These are phyloP conservation scores for Dicentrarchus labrax DNA, from an alignment of 2,113 vertebrate genomes.

Conservation along the genomic window DNA sequence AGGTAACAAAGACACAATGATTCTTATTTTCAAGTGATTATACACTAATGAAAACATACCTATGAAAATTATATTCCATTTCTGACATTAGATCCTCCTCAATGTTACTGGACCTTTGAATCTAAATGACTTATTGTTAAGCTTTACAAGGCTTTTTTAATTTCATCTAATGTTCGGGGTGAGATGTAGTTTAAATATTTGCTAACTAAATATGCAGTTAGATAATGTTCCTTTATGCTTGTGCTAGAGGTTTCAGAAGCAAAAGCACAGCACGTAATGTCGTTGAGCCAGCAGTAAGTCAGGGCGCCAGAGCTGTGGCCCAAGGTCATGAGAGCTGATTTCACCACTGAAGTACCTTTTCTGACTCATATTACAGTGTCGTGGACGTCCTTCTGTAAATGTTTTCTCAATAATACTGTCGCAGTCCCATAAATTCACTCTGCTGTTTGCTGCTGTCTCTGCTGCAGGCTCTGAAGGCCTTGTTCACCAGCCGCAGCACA, in stretches of 20 bases:
- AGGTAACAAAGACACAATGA: too few relatives aligned
- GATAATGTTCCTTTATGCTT: slow-evolving; percentile 10
- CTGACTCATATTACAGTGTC: slow-evolving; percentile 7
- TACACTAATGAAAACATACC: too few relatives aligned
- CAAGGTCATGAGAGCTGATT: slow-evolving; percentile 44
- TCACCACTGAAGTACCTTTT: slow-evolving; percentile 10
- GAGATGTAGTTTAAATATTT: not conserved
- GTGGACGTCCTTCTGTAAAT: slow-evolving; percentile 10
- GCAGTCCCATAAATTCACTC: not conserved
- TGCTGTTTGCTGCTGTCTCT: slow-evolving; percentile 11
- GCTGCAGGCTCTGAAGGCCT: slow-evolving; percentile 89
- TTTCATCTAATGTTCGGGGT: not conserved
- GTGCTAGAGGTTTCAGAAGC: slow-evolving; percentile 14
- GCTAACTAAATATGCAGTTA: not conserved
- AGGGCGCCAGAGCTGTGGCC: slow-evolving; percentile 11
- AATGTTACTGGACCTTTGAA: not conserved
- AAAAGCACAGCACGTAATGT: slow-evolving; percentile 29
- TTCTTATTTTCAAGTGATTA: too few relatives aligned
- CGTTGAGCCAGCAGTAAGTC: slow-evolving; percentile 40
- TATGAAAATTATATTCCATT: too few relatives aligned
- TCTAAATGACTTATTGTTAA: not conserved
- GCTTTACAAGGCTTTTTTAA: not conserved
- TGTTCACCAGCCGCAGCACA: slow-evolving; percentile 94
- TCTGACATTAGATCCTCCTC: too few relatives aligned
- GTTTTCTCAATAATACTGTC: slow-evolving; percentile 8